Percentiles rank a stretch among this genome's conserved stretches.
phyloP scores from a whole-genome alignment of 2,113 vertebrate species.

The Ailuropoda melanoleuca region DNA sequence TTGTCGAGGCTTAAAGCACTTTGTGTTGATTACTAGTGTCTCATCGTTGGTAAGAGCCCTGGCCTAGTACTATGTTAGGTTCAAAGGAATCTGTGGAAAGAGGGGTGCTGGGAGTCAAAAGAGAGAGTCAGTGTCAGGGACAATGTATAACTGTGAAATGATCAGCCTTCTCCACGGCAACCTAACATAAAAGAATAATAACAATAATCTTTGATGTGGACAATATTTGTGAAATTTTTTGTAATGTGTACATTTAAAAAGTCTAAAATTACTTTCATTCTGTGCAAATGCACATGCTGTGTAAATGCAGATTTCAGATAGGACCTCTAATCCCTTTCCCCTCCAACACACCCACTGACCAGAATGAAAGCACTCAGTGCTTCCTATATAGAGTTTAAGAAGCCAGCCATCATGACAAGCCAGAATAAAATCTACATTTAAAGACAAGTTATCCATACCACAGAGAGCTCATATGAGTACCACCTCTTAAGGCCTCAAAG shows the following conservation, averaged over 20 bases:
- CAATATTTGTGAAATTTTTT: neutral
- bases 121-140: neutral
- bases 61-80: neutral
- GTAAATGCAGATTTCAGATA: neutral
- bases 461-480: neutral
- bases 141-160: neutral
- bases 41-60: neutral
- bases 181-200: neutral
- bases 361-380: neutral
- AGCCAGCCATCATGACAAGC: neutral
- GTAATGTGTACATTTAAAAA: neutral
- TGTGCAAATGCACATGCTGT: neutral
- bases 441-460: neutral
- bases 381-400: neutral
- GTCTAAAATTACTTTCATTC: neutral
- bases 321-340: neutral
- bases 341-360: neutral
- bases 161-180: neutral
- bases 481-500: neutral
- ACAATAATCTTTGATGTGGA: neutral
- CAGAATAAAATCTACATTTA: neutral
- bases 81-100: neutral
- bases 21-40: neutral
- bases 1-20: neutral
- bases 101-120: neutral